These are phyloP conservation scores for Tetramorium bicarinatum DNA, from an alignment of 2,888 invertebrate species.

Conservation along the genomic window DNA sequence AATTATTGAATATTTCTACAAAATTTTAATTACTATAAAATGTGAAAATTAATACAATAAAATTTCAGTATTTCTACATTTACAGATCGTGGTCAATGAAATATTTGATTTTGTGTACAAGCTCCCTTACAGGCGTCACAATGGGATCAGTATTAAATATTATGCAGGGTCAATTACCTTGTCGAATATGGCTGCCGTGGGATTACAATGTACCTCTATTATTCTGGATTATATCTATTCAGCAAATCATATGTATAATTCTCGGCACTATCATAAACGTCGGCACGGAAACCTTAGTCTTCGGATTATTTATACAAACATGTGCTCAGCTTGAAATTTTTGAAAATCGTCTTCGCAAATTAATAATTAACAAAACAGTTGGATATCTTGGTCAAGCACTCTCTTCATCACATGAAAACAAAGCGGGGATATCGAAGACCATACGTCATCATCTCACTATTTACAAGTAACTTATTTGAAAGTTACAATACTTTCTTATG, in stretches of 20 bases:
- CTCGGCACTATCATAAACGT: slow-evolving; percentile 58
- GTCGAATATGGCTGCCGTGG: slow-evolving; percentile 28
- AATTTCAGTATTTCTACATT: not conserved
- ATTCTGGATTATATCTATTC: slow-evolving; percentile 25
- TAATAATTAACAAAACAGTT: not conserved
- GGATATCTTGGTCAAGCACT: not conserved
- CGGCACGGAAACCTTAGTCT: slow-evolving; percentile 73
- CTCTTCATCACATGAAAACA: not conserved
- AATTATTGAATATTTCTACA: no score
- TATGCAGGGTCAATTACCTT: slow-evolving; percentile 21
- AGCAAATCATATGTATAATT: not conserved
- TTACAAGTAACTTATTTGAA: not conserved
- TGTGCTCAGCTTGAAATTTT: slow-evolving; percentile 76
- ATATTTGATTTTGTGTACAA: not conserved
- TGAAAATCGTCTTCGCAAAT: slow-evolving; percentile 62
- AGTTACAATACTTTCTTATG: not conserved
- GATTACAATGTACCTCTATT: not conserved
- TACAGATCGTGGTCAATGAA: slow-evolving; percentile 9
- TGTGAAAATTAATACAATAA: not conserved
- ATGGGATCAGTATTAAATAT: slow-evolving; percentile 4
- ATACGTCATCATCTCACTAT: slow-evolving; percentile 19
- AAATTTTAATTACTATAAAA: no score
- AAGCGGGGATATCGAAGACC: not conserved
- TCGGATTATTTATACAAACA: slow-evolving; percentile 66
- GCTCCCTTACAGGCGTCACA: not conserved